Base-by-base conservation (phyloP, 2,797 vertebrate genomes). In the Atherinosoma microstoma region DNA sequence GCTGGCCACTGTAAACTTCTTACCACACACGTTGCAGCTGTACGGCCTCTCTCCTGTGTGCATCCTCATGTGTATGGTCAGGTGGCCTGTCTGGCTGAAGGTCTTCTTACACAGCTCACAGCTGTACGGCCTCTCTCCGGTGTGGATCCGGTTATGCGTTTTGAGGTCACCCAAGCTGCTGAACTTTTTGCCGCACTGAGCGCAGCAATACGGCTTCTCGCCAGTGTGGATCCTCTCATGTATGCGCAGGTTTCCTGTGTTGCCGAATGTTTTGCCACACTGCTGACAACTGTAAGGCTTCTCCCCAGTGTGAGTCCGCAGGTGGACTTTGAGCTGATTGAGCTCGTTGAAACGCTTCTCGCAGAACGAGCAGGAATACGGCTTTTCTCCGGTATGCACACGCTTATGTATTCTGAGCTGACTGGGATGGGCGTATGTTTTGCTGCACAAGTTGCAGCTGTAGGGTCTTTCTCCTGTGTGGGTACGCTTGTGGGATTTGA, bases 401-500 rank as follows among this genome's bases (percentile, higher is more conserved):
- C 96, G 92, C 32, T 94, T 95, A 86, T 96, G 96, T 32, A 93
- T 91, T 53, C 91, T 80, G 24, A 95, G 93, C 89, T 94, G 94
- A 18, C 94, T 90, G 40, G 91, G 87, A 60, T 94, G 90, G 10
- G 91, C 86, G 10, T 94, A 95, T 0, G 91, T 93, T 82, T 95
- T 95, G 1, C 87, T 92, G 68, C 96, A 96, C 8, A 95, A 58
- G 20, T 81, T 90, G 76, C 95, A 97, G 76, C 83, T 34, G 51
- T 91, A 96, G 0, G 95, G 95, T 34, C 92, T 91, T 64, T 96
- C 96, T 4, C 96, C 95, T 0, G 95, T 96, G 73, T 97, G 95
- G 0, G 92, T 95, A 1, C 94, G 94, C 68, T 90, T 90, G 84
- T 96, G 95, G 20, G 94, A 93, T 54, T 91, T 93, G 35, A 96